Conservation (phyloP, 2,888 invertebrate species). For the Incurvaria masculella region DNA sequence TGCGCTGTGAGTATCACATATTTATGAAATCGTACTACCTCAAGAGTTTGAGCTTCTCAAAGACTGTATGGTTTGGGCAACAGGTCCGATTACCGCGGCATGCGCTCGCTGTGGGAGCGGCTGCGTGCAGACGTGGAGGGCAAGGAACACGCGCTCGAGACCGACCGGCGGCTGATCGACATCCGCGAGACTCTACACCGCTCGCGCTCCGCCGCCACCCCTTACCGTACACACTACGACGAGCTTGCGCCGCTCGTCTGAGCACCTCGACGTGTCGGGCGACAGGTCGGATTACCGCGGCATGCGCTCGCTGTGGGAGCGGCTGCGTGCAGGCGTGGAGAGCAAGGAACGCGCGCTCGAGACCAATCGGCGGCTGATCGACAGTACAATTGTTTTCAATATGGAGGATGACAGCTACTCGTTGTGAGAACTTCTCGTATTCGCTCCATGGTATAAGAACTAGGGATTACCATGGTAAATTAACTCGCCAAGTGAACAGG, state of each 20-base stretch:
- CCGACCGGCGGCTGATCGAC: constrained; percentile 72
- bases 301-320: constrained; percentile 41
- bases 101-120: constrained; percentile 43
- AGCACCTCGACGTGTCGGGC: too few species aligned
- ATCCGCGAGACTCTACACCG: constrained; percentile 58
- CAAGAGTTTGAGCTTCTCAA: too few species aligned
- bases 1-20: constrained; percentile 54
- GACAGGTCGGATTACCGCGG: constrained; percentile 62
- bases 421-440: too few species aligned
- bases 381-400: too few species aligned
- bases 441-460: too few species aligned
- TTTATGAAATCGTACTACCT: not conserved
- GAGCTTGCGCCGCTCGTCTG: constrained; percentile 39
- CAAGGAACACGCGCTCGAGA: constrained; percentile 75
- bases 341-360: constrained; percentile 76
- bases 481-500: too few species aligned
- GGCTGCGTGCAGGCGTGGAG: constrained; percentile 65
- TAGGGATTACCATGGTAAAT: too few species aligned
- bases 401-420: too few species aligned
- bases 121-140: constrained; percentile 69
- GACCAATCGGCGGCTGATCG: constrained; percentile 72
- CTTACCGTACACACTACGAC: constrained; percentile 63
- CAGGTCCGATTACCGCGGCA: constrained; percentile 63
- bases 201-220: too few species aligned
- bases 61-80: too few species aligned